These are phyloP conservation scores for Pimephales promelas DNA, from an alignment of 2,113 vertebrate species.

Conservation along the genomic window DNA sequence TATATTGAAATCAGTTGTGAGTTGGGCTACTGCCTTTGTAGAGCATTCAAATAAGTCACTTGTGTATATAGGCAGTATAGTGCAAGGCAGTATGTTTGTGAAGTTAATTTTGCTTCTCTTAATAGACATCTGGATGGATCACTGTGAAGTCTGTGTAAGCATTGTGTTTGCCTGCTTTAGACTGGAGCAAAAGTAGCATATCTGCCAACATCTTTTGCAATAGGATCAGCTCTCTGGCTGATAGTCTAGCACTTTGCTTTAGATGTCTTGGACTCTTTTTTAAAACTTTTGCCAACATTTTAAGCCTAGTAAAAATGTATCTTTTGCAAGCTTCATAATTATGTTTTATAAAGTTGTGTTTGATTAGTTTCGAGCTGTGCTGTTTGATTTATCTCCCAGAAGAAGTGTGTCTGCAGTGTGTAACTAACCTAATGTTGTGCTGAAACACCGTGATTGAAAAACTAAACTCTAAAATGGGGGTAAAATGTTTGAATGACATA, in stretches of 20 bases:
- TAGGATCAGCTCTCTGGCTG: slow-evolving; percentile 4
- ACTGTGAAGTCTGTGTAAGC: background rate
- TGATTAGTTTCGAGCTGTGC: background rate
- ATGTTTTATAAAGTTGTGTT: background rate
- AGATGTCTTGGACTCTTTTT: too few relatives aligned
- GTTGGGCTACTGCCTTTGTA: background rate
- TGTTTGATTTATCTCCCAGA: background rate
- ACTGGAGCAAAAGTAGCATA: background rate
- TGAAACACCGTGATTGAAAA: background rate
- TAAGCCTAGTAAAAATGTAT: background rate
- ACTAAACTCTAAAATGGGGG: background rate
- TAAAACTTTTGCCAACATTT: background rate
- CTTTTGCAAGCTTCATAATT: background rate
- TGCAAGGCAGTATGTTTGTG: background rate
- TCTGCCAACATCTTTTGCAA: slow-evolving; percentile 23
- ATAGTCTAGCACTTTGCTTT: background rate
- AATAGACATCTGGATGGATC: background rate
- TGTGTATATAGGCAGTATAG: background rate
- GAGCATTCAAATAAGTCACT: background rate
- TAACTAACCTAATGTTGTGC: background rate
- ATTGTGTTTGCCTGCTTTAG: background rate
- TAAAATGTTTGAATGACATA: background rate
- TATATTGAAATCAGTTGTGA: background rate
- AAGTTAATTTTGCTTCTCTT: background rate
- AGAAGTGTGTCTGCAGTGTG: background rate